A percentile compares a stretch with the other conserved stretches of the same genome.
Evolutionary conservation across 1,140 invertebrate species (phyloP).

Genomic region (Telenomus remus): DNA sequence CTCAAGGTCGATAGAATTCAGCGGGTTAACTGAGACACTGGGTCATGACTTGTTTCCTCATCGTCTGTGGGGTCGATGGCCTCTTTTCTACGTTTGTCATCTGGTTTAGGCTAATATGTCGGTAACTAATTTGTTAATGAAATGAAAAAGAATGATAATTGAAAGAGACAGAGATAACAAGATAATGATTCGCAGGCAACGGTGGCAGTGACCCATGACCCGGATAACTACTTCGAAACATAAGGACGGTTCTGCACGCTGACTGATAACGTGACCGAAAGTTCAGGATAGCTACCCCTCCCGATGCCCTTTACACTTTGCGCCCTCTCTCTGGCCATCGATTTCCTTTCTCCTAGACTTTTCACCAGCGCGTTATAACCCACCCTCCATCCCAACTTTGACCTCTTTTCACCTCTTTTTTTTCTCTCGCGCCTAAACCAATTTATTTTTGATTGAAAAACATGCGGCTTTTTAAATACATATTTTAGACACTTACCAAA

Average conservation of each 20-base stretch:
- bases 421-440: conserved; percentile 1
- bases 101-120: background rate
- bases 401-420: conserved; percentile 24
- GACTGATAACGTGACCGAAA: conserved; percentile 40
- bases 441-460: conserved; percentile 2
- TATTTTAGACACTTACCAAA: no score
- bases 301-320: conserved; percentile 21
- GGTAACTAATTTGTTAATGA: no score
- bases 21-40: conserved; percentile 62
- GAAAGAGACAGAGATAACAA: background rate
- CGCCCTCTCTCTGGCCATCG: conserved; percentile 29
- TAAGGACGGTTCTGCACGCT: conserved; percentile 60
- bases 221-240: conserved; percentile 67
- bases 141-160: background rate
- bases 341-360: conserved; percentile 52
- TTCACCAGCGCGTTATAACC: conserved; percentile 5
- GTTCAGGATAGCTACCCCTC: conserved; percentile 47
- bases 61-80: conserved; percentile 60
- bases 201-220: conserved; percentile 74
- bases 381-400: conserved; percentile 21
- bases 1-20: conserved; percentile 63
- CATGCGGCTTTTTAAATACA: background rate
- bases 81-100: conserved; percentile 38
- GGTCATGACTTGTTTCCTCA: conserved; percentile 66
- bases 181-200: conserved; percentile 38